Base-by-base conservation (phyloP, 1,140 invertebrate genomes). In the Holotrichia oblita region DNA sequence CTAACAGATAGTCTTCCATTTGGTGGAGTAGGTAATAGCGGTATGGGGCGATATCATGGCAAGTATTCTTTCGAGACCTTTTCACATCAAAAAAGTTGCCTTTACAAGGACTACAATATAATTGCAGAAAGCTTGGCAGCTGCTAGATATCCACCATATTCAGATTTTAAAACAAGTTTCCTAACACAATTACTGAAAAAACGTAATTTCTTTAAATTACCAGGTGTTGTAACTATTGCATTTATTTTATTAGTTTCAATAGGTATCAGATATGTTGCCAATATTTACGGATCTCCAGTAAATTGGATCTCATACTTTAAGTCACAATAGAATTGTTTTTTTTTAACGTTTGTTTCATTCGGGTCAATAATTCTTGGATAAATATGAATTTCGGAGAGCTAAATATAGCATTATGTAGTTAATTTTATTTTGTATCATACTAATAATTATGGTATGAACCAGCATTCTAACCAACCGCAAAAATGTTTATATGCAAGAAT, bases 21-120 rank as follows among this genome's bases (percentile, higher is more conserved):
- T 83, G 95, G 95, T 74, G 95, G 95, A 12, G 93, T 99, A 75
- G 98, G 98, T 12, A 84, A 86, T 81, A 97, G 96, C 87, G 98
- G 98, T 72, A 96, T 98, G 86, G 98, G 98, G 44, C 87, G 90
- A 0, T 99, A 98, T 87, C 96, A 98, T 89, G 97, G 98, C 77
- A 95, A 96, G 87, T 91, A 91, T 81, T 93, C 93, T 6, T 99
- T 96, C 84, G 95, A 99, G 80, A 97, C 95, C 0, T 99, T 99
- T 86, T 93, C 94, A 8, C 97, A 99, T 87, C 93, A 94, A 79
- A 97, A 98, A 88, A 91, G 94, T 61, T 93, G 94, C 81, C 89
- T 98, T n/a, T 89, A 93, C 42, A 94, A 94, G 84, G 89, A 91
- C 84, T 94, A 93, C 81, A 91, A 91, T 64, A 80, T 87, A 6